Base-by-base conservation (phyloP, 2,113 vertebrate species). In the Picathartes gymnocephalus region DNA sequence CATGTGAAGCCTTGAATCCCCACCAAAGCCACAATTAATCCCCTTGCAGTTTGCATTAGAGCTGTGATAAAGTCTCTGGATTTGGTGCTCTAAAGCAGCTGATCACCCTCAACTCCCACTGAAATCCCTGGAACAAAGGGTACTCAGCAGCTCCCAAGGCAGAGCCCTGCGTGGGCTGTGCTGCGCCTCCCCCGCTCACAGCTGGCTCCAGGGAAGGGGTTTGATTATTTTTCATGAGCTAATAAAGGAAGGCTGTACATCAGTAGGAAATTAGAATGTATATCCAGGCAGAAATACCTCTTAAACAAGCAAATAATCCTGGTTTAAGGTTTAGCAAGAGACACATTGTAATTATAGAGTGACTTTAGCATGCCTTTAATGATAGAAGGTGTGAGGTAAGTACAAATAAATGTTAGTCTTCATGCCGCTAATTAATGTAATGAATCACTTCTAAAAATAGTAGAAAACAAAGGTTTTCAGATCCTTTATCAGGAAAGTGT, bases 401-500 rank as follows among this genome's bases (percentile, higher is more conserved):
- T 81, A 79, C 89, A 97, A 96, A 92, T 95, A 96, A 94, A 95
- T 83, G 88, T 94, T 97, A 92, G 95, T 97, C 93, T 95, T 78
- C 78, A 88, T 70, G 47, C 89, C 93, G 64, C 95, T 96, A 92
- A 98, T 97, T 97, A 97, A 95, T 76, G 87, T 95, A 88, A 90
- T 86, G 72, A 96, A 97, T 97, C 80, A 91, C 72, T 93, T 97
- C 92, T 96, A 96, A 97, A 97, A 94, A 94, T 90, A 94, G 71
- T 73, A 76, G 83, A 68, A 97, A 95, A 93, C 69, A 88, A 93
- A 94, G 14, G 39, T 86, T 97, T 96, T 84, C 51, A 78, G 47
- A 88, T 94, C 74, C 77, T 85, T 93, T 72, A 81, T 35, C n/a
- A 60, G 61, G 35, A 56, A 96, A 82, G 33, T 56, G 62, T 54